phyloP scores from a whole-genome alignment of 2,113 vertebrate genomes.

The Lampris megalopsis region DNA sequence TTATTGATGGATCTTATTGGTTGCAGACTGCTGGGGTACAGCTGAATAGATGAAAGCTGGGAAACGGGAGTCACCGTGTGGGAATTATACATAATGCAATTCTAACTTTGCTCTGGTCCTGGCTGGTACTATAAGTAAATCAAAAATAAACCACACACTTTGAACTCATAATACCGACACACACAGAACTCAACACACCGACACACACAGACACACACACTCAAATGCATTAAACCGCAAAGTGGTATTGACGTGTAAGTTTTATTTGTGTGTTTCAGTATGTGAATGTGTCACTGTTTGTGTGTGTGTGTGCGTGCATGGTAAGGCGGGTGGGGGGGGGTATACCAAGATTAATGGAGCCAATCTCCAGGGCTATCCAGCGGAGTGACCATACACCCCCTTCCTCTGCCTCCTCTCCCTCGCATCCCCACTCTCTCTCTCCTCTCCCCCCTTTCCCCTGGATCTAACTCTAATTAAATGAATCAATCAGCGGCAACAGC shows the following conservation, averaged over 20 bases:
- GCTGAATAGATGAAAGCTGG: slow-evolving; percentile 41
- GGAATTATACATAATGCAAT: slow-evolving; percentile 37
- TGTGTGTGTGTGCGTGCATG: slow-evolving; percentile 10
- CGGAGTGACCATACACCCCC: slow-evolving; percentile 70
- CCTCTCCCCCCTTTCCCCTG: slow-evolving; percentile 52
- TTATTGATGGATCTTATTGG: slow-evolving; percentile 50
- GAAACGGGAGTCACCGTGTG: slow-evolving; percentile 19
- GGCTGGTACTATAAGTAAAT: slow-evolving; percentile 51
- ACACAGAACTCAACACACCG: not conserved
- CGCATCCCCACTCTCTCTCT: slow-evolving; percentile 47
- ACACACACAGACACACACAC: not conserved
- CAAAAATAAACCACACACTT: slow-evolving; percentile 29
- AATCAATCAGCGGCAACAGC: slow-evolving; percentile 81
- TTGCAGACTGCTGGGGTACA: slow-evolving; percentile 13
- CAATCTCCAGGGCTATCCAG: slow-evolving; percentile 74
- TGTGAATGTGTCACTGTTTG: slow-evolving; percentile 35
- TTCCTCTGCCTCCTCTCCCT: slow-evolving; percentile 46
- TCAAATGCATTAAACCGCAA: not conserved
- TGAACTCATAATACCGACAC: not conserved
- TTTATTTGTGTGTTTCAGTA: slow-evolving; percentile 51
- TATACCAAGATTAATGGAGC: slow-evolving; percentile 82
- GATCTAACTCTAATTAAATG: slow-evolving; percentile 84
- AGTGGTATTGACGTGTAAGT: slow-evolving; percentile 7
- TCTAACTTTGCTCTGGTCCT: slow-evolving; percentile 48
- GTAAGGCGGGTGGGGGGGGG: slow-evolving; percentile 27